Conservation (phyloP, 1,140 invertebrate genomes). For the Euura saliciscinereae region DNA sequence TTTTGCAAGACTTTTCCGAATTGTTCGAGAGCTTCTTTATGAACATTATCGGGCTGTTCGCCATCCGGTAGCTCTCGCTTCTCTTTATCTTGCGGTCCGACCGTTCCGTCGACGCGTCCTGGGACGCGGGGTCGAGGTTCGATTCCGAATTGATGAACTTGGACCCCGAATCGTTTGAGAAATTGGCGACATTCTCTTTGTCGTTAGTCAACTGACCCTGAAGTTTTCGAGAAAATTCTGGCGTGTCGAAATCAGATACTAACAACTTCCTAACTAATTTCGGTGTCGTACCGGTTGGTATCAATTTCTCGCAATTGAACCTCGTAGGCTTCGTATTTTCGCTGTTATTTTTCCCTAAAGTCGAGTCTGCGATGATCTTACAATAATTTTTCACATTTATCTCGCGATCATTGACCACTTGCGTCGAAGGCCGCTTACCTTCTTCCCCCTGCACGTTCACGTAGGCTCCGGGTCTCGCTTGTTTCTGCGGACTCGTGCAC, state of each 20-base stretch:
- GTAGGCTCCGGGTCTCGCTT: constrained; percentile 66
- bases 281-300: constrained; percentile 44
- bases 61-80: constrained; percentile 85
- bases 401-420: constrained; percentile 50
- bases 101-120: background rate
- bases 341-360: background rate
- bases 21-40: constrained; percentile 51
- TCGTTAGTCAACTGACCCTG: background rate
- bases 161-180: background rate
- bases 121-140: background rate
- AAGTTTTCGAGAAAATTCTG: constrained; percentile 28
- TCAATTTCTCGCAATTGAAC: constrained; percentile 34
- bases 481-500: constrained; percentile 47
- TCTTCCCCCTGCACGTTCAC: constrained; percentile 73
- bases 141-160: background rate
- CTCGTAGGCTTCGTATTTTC: constrained; percentile 23
- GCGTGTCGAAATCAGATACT: constrained; percentile 45
- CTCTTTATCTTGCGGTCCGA: constrained; percentile 69
- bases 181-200: constrained; percentile 7
- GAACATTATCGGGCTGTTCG: constrained; percentile 73
- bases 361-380: background rate
- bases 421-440: constrained; percentile 65
- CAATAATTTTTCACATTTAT: constrained; percentile 29
- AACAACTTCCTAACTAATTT: constrained; percentile 47
- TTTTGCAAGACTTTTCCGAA: constrained; percentile 45